phyloP scores from a whole-genome alignment of 2,888 invertebrate species.

The Oscheius sp. region DNA sequence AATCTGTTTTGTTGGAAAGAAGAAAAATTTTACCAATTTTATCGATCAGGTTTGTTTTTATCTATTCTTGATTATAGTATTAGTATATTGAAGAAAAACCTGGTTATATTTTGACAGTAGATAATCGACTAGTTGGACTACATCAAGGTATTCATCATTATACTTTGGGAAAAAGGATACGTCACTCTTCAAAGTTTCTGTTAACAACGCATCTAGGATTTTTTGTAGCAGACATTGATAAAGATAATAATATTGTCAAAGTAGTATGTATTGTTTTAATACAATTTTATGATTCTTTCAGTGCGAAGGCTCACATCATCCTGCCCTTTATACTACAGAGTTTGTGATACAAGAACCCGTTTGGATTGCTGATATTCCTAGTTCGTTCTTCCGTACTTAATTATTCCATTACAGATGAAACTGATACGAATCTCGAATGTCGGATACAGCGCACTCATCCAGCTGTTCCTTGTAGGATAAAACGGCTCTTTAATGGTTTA shows the following conservation, averaged over 20 bases:
- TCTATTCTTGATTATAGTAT: neutral
- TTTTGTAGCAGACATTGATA: constrained; percentile 82
- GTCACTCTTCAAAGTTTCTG: too few relatives aligned
- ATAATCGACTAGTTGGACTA: constrained; percentile 80
- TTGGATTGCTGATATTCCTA: constrained; percentile 48
- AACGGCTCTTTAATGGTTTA: neutral
- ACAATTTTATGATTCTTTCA: constrained; percentile 33
- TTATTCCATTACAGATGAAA: constrained; percentile 8
- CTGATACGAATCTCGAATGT: constrained; percentile 29
- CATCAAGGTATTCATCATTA: constrained; percentile 86
- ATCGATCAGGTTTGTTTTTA: constrained; percentile 77
- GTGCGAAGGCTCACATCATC: constrained; percentile 59
- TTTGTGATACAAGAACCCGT: constrained; percentile 48
- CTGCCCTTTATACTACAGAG: constrained; percentile 52
- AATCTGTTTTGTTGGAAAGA: constrained; percentile 93
- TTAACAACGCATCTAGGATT: constrained; percentile 76
- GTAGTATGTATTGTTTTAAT: constrained; percentile 76
- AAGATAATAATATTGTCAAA: constrained; percentile 79
- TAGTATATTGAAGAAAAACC: constrained; percentile 84
- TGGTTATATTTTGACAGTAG: constrained; percentile 84
- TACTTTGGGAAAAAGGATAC: constrained; percentile 88
- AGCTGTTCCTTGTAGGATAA: constrained; percentile 42
- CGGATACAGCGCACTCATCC: constrained; percentile 61
- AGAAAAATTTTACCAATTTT: constrained; percentile 83
- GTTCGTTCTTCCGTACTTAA: neutral